Base-by-base conservation (phyloP, 2,888 invertebrate species). In the Hirtodrosophila confusa region DNA sequence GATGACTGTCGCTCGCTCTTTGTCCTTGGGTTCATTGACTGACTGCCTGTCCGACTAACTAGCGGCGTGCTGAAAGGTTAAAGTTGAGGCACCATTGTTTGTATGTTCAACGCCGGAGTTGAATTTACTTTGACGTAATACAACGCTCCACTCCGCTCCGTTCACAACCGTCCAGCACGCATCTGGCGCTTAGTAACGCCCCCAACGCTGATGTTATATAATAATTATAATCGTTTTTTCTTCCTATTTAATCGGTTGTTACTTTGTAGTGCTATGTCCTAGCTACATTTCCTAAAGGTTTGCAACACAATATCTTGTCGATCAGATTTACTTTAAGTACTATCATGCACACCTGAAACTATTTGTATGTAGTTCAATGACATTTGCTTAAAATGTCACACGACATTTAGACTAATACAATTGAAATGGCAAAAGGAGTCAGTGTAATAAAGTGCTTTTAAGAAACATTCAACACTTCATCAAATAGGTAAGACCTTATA, bases 1-100 rank as follows among this genome's bases (percentile, higher is more conserved):
- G 80, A 74, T 83, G 86, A 69, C 77, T 69, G 61, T 64, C 67
- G 62, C 41, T 51, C 40, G 7, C 31, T 43, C 12, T 55, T 36
- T 69, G 63, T 69, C 69, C 47, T 57, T 51, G 64, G 65, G 48
- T 48, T 67, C 61, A 69, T 49, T 54, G 69, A 71, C 63, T 53
- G 72, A 40, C 41, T 44, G 40, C n/a, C 50, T 43, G 29, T 17
- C 49, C 17, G 24, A 23, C 54, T 33, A 41, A 27, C 48, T 31
- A 40, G 0, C 31, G 3, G 53, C 6, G 50, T 9, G 44, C 7
- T 37, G 31, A 65, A 74, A 85, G 78, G 85, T 80, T 80, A 71
- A 68, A 80, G 82, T 80, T 80, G 55, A 63, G 55, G 35, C 55
- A 44, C n/a, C 43, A 43, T 60, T 54, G 41, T 51, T 49, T 50